Percentiles rank a stretch among this genome's conserved stretches.
Conservation (phyloP, 1,140 invertebrate species). For the Heliothis virescens region DNA sequence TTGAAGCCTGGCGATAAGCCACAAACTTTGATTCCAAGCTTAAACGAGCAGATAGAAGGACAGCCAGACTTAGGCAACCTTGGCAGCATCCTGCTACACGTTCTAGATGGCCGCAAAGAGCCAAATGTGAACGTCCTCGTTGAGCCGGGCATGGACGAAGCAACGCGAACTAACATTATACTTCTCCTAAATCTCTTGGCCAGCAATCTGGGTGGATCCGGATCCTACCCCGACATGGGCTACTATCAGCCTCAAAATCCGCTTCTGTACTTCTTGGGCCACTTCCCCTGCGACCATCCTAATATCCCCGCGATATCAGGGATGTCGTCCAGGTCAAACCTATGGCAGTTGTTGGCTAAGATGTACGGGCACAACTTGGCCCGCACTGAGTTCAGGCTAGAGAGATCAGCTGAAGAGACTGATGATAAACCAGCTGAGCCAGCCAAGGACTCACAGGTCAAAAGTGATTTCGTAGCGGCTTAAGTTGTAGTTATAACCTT, state of each 20-base stretch:
- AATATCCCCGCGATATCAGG: background rate
- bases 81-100: background rate
- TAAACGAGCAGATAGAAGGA: background rate
- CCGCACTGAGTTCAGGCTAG: background rate
- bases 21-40: background rate
- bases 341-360: background rate
- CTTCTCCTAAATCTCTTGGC: slow-evolving; percentile 6
- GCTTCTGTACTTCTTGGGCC: background rate
- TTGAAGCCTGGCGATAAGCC: slow-evolving; percentile 20
- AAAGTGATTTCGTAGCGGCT: no score
- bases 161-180: background rate
- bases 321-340: background rate
- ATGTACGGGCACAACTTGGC: no score
- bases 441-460: background rate
- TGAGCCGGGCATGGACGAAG: slow-evolving; percentile 12
- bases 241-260: background rate
- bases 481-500: no score
- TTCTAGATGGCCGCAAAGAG: background rate
- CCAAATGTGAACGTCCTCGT: background rate
- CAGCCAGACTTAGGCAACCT: background rate
- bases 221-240: background rate
- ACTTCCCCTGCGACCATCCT: slow-evolving; percentile 15
- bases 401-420: background rate
- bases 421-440: background rate
- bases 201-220: background rate